A percentile compares a stretch with the other conserved stretches of the same genome.
phyloP scores from a whole-genome alignment of 2,888 invertebrate species.

The Drosophila quasianomalipes region DNA sequence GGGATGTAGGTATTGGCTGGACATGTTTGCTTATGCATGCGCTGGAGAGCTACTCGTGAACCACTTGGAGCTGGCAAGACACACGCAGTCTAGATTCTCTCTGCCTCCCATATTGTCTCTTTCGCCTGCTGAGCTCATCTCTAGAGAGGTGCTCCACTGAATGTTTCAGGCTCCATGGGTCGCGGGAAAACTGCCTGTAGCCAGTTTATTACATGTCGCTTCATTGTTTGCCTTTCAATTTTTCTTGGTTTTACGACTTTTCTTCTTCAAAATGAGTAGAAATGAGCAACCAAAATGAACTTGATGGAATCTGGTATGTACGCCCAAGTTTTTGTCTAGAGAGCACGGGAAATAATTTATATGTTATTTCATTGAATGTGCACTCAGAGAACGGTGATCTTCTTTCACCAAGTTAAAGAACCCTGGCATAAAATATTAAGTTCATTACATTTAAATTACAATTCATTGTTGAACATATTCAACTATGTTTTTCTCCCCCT shows the following conservation, averaged over 20 bases:
- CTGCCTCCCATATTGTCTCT: too few species aligned
- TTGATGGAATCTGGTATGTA: conserved; percentile 12
- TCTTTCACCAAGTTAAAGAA: neutral
- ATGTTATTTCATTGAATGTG: too few species aligned
- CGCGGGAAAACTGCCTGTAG: too few species aligned
- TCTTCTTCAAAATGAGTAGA: neutral
- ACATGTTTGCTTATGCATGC: conserved; percentile 81
- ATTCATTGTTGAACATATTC: neutral
- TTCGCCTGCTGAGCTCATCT: neutral
- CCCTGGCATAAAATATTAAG: neutral
- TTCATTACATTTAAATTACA: neutral
- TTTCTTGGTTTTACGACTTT: too few species aligned
- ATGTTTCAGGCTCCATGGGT: too few species aligned
- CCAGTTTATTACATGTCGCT: conserved; percentile 74
- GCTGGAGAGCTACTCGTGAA: conserved; percentile 43
- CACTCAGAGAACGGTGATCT: neutral
- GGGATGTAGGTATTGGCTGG: too few species aligned
- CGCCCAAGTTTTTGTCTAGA: neutral
- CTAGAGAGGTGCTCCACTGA: neutral
- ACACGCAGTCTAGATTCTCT: too few species aligned
- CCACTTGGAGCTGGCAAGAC: conserved; percentile 59
- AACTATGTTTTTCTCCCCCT: neutral
- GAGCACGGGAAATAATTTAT: neutral
- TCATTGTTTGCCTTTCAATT: conserved; percentile 77
- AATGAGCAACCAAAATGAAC: neutral